Evolutionary conservation across 2,888 invertebrate species (phyloP).

Genomic region (Orthosia cruda): DNA sequence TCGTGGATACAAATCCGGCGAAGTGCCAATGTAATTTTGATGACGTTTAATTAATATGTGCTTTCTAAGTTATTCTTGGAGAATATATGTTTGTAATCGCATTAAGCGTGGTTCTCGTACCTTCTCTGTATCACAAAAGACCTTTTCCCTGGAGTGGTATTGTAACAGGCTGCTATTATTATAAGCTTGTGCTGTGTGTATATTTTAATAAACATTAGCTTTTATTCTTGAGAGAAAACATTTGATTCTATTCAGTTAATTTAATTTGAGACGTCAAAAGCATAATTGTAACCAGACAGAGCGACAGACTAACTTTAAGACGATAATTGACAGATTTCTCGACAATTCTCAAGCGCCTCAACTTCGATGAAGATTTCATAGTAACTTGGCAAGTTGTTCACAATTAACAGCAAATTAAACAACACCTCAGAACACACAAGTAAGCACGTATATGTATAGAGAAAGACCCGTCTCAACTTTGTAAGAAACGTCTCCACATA

Average conservation of each 20-base stretch:
- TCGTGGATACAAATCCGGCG: too few relatives aligned
- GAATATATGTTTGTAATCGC: too few relatives aligned
- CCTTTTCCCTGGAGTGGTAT: too few relatives aligned
- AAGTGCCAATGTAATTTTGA: too few relatives aligned
- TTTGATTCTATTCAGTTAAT: background rate
- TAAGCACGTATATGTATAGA: background rate
- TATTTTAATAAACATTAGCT: slow-evolving; percentile 2
- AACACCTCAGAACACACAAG: slow-evolving; percentile 28
- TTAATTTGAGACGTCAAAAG: slow-evolving; percentile 18
- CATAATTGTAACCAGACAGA: slow-evolving; percentile 26
- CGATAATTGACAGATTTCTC: slow-evolving; percentile 47
- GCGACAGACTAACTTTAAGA: slow-evolving; percentile 38
- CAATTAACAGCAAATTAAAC: slow-evolving; percentile 40
- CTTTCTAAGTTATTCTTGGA: too few relatives aligned
- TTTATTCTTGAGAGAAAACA: background rate
- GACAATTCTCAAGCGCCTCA: slow-evolving; percentile 30
- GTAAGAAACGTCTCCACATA: slow-evolving; percentile 19
- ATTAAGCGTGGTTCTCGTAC: too few relatives aligned
- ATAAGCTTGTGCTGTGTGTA: background rate
- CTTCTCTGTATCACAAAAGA: too few relatives aligned
- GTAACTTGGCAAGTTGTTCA: slow-evolving; percentile 30
- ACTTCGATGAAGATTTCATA: slow-evolving; percentile 33
- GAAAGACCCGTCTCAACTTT: slow-evolving; percentile 4
- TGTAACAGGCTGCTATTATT: too few relatives aligned
- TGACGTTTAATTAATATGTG: too few relatives aligned